phyloP scores from a whole-genome alignment of 2,113 vertebrate species.

The Myiozetetes cayanensis region DNA sequence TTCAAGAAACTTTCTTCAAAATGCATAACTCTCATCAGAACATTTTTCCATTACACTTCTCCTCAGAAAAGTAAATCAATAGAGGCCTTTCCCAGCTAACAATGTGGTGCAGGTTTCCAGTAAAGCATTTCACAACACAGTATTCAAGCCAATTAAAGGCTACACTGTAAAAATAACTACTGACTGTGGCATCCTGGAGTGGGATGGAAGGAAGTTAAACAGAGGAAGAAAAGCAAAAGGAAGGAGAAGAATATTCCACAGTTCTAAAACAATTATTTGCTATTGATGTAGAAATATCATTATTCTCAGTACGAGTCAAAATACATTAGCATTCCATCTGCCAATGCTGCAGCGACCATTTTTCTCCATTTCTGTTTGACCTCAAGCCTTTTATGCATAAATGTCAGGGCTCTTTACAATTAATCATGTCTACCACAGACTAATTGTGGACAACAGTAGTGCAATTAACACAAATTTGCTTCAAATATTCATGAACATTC shows the following conservation, averaged over 20 bases:
- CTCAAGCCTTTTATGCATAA: constrained; percentile 79
- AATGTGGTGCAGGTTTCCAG: background rate
- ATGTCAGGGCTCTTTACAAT: constrained; percentile 79
- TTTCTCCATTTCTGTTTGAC: constrained; percentile 79
- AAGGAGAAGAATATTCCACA: background rate
- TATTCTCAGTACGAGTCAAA: constrained; percentile 55
- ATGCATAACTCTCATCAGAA: background rate
- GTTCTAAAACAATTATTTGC: constrained; percentile 49
- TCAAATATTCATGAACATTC: constrained; percentile 72
- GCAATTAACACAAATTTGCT: constrained; percentile 76
- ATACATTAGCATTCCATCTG: constrained; percentile 72
- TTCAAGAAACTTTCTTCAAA: background rate
- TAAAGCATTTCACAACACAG: background rate
- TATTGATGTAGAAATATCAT: constrained; percentile 51
- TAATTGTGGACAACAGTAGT: constrained; percentile 78
- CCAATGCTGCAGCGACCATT: constrained; percentile 51
- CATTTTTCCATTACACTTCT: background rate
- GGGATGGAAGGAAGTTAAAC: background rate
- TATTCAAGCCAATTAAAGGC: background rate
- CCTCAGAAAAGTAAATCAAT: background rate
- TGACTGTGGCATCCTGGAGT: background rate
- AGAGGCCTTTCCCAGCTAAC: background rate
- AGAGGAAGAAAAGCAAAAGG: background rate
- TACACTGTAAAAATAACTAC: background rate
- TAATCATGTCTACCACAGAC: constrained; percentile 77